Base-by-base conservation (phyloP, 1,140 invertebrate genomes). In the Harpegnathos saltator region DNA sequence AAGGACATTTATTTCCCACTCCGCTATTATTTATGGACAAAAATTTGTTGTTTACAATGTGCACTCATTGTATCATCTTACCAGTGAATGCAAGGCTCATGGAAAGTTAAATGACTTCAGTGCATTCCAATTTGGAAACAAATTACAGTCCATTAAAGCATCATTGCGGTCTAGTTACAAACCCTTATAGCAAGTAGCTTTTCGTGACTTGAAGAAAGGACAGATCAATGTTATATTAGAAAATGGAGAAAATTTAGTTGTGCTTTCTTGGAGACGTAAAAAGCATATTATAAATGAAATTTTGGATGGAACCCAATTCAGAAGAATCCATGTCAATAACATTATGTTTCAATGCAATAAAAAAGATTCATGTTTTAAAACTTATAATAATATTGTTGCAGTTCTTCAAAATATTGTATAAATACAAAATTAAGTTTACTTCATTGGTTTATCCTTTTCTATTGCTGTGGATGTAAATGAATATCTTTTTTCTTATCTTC, bases 11-110 rank as follows among this genome's bases (percentile, higher is more conserved):
- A 65, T 65, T 65, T 22, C n/a, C 5, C 38, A 65, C 12, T 44
- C 63, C 19, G 38, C 63, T 48, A 3, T 5, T 38, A 48, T 65
- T 1, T 65, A 38, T 63, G 38, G 63, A 5, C 33, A 65, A 22
- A 48, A 65, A 48, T 48, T 65, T 65, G 33, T 65, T 22, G 63
- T 26, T 44, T 65, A 65, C 17, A 63, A 63, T 48, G 33, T 65
- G 7, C 63, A 65, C n/a, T 22, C 63, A 1, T 48, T 65, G 33
- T 65, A 1, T 48, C n/a, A 65, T 48, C 63, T 65, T 65, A n/a
- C 63, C n/a, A 24, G n/a, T 65, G 33, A 65, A 65, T 65, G 61
- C 29, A 29, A 11, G 11, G 4, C 29, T 63, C 17, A 63, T 63
- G 61, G 61, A 38, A 38, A 38, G 3, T 38, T 63, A 11, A 29